Evolutionary conservation across 2,888 invertebrate species (phyloP).

Genomic region (Nephrotoma guestfalica): DNA sequence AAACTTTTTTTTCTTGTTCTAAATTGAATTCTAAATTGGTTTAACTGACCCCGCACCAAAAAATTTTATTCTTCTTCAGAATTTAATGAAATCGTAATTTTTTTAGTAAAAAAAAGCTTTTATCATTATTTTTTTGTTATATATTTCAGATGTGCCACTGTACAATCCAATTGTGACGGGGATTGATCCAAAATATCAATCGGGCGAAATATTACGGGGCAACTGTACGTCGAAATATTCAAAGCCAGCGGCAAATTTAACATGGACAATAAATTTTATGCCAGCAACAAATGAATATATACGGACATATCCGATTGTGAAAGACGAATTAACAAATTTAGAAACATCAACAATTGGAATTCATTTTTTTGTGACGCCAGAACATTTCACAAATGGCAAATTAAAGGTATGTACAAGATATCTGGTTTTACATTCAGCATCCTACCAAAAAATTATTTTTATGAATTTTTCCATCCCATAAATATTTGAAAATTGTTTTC

Average conservation of each 20-base stretch:
- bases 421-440: too few species aligned
- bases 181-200: slow-evolving; percentile 28
- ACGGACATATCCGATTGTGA: slow-evolving; percentile 28
- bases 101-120: background rate
- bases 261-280: slow-evolving; percentile 32
- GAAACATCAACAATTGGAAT: slow-evolving; percentile 36
- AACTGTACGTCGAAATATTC: slow-evolving; percentile 33
- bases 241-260: slow-evolving; percentile 33
- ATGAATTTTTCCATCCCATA: background rate
- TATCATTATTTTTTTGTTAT: background rate
- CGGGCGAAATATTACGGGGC: slow-evolving; percentile 29
- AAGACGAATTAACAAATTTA: slow-evolving; percentile 28
- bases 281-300: slow-evolving; percentile 25
- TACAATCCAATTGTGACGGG: slow-evolving; percentile 30
- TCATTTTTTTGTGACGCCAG: slow-evolving; percentile 35
- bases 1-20: background rate
- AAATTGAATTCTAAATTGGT: background rate
- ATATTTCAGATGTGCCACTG: slow-evolving; percentile 27
- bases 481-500: background rate
- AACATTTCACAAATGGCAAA: slow-evolving; percentile 37
- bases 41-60: background rate
- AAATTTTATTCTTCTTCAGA: background rate
- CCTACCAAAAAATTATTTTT: background rate
- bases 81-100: too few species aligned
- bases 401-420: slow-evolving; percentile 29